A percentile compares a stretch with the other conserved stretches of the same genome.
Evolutionary conservation across 64 coral and sea anemone genomes (phyloP).

Genomic region (Catalaphyllia jardinei): DNA sequence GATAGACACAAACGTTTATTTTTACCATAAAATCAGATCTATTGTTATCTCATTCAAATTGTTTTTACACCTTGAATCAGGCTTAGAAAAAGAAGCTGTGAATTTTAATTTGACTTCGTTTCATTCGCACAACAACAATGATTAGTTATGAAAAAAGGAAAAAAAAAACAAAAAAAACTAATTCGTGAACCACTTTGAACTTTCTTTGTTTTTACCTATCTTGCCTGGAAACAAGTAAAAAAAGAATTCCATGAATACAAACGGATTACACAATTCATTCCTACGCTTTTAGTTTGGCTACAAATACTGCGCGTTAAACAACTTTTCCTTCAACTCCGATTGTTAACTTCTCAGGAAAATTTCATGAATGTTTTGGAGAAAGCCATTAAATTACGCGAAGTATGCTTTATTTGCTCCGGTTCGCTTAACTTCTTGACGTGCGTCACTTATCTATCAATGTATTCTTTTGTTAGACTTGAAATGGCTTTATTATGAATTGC

Average conservation of each 20-base stretch:
- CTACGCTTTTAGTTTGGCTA: not conserved
- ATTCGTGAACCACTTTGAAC: not conserved
- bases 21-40: not conserved
- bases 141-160: not conserved
- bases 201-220: conserved; percentile 2
- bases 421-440: conserved; percentile 38
- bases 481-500: conserved; percentile 30
- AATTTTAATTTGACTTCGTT: conserved; percentile 43
- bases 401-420: conserved; percentile 32
- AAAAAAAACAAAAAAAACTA: not conserved
- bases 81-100: conserved; percentile 10
- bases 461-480: conserved; percentile 21
- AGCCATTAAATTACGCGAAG: conserved; percentile 22
- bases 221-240: not conserved
- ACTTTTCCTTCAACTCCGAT: not conserved
- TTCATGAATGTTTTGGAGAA: not conserved
- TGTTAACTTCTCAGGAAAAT: not conserved
- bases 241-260: not conserved
- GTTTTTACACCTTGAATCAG: conserved; percentile 4
- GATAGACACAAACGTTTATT: not conserved
- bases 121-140: not conserved
- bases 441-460: conserved; percentile 36
- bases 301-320: not conserved
- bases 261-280: not conserved
- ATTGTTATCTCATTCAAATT: not conserved